phyloP scores from a whole-genome alignment of 2,797 vertebrate genomes.

The Phaenicophaeus curvirostris region DNA sequence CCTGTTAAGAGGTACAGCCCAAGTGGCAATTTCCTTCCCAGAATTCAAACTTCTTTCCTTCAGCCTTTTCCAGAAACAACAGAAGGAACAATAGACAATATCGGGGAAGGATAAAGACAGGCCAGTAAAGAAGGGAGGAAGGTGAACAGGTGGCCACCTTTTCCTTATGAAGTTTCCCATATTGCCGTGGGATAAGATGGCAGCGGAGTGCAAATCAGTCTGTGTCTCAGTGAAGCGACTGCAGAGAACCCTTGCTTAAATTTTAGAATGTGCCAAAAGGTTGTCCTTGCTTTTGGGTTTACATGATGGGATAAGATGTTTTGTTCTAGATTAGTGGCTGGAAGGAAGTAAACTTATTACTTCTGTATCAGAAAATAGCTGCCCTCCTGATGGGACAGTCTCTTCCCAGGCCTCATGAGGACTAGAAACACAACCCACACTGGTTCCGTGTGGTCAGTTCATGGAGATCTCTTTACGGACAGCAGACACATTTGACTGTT shows the following conservation, averaged over 20 bases:
- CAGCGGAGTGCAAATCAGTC: not conserved
- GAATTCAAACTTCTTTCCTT: slow-evolving; percentile 37
- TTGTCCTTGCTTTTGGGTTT: not conserved
- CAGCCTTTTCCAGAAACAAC: not conserved
- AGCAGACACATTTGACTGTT: not conserved
- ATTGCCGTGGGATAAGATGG: not conserved
- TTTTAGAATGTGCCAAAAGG: not conserved
- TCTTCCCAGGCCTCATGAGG: not conserved
- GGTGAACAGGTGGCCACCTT: not conserved
- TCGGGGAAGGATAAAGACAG: not conserved
- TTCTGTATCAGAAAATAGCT: not conserved
- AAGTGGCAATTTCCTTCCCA: slow-evolving; percentile 9
- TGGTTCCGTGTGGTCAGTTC: not conserved
- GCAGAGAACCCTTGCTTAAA: not conserved
- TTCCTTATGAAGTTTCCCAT: not conserved
- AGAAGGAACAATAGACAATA: not conserved
- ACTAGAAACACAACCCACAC: not conserved
- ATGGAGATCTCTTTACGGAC: not conserved
- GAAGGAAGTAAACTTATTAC: not conserved
- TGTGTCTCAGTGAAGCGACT: not conserved
- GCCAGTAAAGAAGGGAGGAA: not conserved
- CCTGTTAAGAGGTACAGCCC: not conserved
- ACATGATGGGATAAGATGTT: too few species aligned
- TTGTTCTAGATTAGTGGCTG: not conserved
- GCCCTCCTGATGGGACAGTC: not conserved